Evolutionary conservation across 2,113 vertebrate species (phyloP), one percentile per base, ranked within the genome.

Genomic region (Epinephelus moara): DNA sequence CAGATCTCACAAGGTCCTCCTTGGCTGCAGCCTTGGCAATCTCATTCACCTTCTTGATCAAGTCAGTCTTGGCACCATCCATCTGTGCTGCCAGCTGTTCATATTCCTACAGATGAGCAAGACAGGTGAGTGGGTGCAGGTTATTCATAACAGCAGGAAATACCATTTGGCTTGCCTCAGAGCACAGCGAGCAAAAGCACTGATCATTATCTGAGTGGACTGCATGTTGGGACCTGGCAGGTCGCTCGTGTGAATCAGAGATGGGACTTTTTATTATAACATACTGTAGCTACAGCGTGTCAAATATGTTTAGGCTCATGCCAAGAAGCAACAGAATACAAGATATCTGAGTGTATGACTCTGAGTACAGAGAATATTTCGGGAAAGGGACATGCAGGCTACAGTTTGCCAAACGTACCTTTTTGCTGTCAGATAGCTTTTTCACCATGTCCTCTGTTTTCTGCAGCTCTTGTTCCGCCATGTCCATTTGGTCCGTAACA

Each of bases 61-160:
- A 94, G 70, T 97, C 95, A 0, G 90, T 95, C 87, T 97, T 97
- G 80, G 95, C 96, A 37, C 96, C 97, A 86, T 97, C 96, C 92
- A 99, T 86, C 81, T 96, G 92, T 67, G 96, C 96, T 42, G 96
- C 96, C 70, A 98, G 88, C 60, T 90, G 89, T 91, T 98, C 96
- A 23, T 98, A 99, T 66, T 97, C 97, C 98, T 99, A 25, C 23
- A 80, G 61, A 72, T 33, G 25, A 62, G 23, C 84, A 56, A 27
- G 55, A 13, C 15, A 81, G 61, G 60, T 27, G n/a, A 85, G 63
- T 14, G 27, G n/a, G 17, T 69, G 23, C 33, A 59, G 25, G 53
- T 47, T 72, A 53, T 19, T 61, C 21, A 11, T 21, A 70, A 64
- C 37, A 77, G 47, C 45, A 66, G 50, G 52, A 89, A 81, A 84